Evolutionary conservation across 2,797 vertebrate species (phyloP).

Genomic region (Coregonus suidteri): DNA sequence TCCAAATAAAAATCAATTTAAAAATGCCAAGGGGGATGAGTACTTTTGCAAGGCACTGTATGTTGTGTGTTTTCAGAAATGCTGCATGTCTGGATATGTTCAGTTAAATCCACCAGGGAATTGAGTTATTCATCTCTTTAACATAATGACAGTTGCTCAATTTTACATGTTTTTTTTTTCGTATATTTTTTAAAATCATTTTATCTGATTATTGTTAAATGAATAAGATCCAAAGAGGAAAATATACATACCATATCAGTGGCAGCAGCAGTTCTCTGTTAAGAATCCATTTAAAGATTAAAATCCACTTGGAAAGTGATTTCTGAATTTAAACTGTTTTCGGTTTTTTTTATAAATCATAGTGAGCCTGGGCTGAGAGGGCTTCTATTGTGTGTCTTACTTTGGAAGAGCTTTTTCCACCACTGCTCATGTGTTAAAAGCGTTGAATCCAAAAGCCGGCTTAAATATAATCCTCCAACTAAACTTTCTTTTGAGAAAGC

Average conservation of each 20-base stretch:
- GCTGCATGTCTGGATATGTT: background rate
- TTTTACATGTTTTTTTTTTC: background rate
- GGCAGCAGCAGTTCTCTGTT: background rate
- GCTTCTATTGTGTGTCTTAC: background rate
- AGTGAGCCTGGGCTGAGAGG: background rate
- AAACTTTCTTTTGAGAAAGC: conserved; percentile 11
- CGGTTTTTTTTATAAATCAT: background rate
- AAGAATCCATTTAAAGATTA: conserved; percentile 14
- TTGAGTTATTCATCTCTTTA: background rate
- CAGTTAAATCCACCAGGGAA: background rate
- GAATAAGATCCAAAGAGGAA: background rate
- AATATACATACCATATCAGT: background rate
- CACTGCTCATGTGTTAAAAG: conserved; percentile 11
- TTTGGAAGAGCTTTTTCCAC: background rate
- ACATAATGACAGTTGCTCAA: background rate
- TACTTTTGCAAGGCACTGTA: too few species aligned
- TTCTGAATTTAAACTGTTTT: conserved; percentile 3
- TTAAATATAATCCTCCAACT: conserved; percentile 15
- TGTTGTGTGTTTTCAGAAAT: background rate
- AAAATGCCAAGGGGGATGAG: too few species aligned
- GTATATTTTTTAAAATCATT: background rate
- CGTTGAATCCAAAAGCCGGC: conserved; percentile 16
- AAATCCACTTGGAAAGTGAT: conserved; percentile 11
- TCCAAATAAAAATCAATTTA: too few species aligned
- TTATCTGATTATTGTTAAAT: background rate